Conservation (phyloP, 2,797 vertebrate species). For the Cygnus olor region DNA sequence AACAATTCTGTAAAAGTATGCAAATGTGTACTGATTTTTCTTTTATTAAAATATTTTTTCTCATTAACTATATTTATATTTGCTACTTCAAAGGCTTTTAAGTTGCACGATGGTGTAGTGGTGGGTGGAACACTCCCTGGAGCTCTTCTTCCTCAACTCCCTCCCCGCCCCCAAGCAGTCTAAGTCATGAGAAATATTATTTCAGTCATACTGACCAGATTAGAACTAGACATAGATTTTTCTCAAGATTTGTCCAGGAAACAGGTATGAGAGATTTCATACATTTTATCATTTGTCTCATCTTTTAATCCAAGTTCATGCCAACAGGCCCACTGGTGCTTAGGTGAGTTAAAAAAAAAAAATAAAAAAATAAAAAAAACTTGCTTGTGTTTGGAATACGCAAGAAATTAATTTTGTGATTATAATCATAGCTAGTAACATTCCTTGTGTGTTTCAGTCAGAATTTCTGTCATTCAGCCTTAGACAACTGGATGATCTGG, state of each 20-base stretch:
- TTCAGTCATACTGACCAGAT: neutral
- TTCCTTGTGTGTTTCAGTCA: neutral
- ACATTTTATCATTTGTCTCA: slow-evolving; percentile 32
- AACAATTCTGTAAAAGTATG: neutral
- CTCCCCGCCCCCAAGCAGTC: neutral
- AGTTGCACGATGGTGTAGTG: neutral
- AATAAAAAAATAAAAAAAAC: neutral
- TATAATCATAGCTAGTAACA: slow-evolving; percentile 4
- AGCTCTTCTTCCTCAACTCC: neutral
- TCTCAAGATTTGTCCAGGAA: neutral
- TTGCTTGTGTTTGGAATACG: slow-evolving; percentile 17
- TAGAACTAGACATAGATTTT: slow-evolving; percentile 14
- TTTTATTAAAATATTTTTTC: neutral
- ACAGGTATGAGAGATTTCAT: neutral
- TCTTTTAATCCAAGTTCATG: slow-evolving; percentile 43
- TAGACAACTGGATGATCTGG: slow-evolving; percentile 36
- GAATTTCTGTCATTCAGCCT: slow-evolving; percentile 24
- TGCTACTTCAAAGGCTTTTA: neutral
- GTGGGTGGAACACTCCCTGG: neutral
- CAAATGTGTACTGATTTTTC: neutral
- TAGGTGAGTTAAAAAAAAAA: neutral
- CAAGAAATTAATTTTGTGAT: slow-evolving; percentile 10
- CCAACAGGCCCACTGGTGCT: neutral
- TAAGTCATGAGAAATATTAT: neutral
- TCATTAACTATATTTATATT: neutral